Evolutionary conservation across 2,113 vertebrate genomes (phyloP).

Genomic region (Mesocricetus auratus): DNA sequence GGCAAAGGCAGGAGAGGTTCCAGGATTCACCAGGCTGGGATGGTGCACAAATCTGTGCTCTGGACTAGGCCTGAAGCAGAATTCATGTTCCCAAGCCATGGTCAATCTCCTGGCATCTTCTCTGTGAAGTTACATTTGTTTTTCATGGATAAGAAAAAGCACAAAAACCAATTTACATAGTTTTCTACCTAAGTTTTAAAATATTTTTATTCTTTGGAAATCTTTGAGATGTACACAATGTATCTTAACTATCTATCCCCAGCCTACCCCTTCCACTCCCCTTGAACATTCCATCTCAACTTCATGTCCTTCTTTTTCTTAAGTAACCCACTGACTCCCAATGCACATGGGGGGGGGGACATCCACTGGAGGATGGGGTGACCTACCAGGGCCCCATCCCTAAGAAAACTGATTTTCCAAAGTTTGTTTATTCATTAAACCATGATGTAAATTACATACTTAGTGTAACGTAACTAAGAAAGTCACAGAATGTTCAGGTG

Average conservation of each 20-base stretch:
- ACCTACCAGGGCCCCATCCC: too few relatives aligned
- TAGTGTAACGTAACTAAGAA: not conserved
- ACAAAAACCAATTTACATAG: not conserved
- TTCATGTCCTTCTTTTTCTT: not conserved
- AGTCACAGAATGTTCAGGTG: not conserved
- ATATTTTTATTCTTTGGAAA: not conserved
- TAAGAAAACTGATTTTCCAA: not conserved
- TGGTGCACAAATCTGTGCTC: not conserved
- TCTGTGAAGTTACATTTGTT: not conserved
- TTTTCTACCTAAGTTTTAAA: not conserved
- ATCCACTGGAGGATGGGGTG: too few relatives aligned
- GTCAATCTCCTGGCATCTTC: not conserved
- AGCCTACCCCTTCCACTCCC: not conserved
- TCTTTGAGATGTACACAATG: not conserved
- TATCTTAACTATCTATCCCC: not conserved
- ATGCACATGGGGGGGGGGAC: too few relatives aligned
- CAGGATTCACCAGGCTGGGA: not conserved
- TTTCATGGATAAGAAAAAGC: not conserved
- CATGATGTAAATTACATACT: not conserved
- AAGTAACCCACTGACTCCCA: not conserved
- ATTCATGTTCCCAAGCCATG: not conserved
- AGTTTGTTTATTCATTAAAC: not conserved
- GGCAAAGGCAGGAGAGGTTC: not conserved
- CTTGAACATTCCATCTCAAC: not conserved
- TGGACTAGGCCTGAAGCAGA: not conserved